Conservation (phyloP, 2,797 vertebrate genomes). For the Hoplostethus atlanticus region DNA sequence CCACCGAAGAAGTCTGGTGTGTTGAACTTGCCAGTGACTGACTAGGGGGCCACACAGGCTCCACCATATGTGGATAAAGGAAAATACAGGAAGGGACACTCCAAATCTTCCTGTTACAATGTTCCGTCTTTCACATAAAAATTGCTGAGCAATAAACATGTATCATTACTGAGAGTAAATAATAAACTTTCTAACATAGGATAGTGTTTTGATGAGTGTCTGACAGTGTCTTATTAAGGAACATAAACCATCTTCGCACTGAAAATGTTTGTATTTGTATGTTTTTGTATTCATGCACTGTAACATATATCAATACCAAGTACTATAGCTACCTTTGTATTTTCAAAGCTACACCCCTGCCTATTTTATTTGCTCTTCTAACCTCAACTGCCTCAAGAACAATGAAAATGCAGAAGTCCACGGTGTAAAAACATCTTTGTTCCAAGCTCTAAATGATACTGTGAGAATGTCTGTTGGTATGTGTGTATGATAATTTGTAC, state of each 20-base stretch:
- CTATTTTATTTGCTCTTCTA: slow-evolving; percentile 58
- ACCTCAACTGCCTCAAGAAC: slow-evolving; percentile 79
- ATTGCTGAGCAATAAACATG: slow-evolving; percentile 21
- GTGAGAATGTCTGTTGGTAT: slow-evolving; percentile 71
- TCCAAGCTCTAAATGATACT: slow-evolving; percentile 75
- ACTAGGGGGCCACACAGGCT: slow-evolving; percentile 23
- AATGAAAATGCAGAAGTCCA: slow-evolving; percentile 64
- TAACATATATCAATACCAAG: slow-evolving; percentile 52
- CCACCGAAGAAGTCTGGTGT: slow-evolving; percentile 20
- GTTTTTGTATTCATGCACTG: slow-evolving; percentile 82
- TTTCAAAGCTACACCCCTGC: slow-evolving; percentile 28
- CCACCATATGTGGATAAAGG: slow-evolving; percentile 9
- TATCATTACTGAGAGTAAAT: slow-evolving; percentile 10
- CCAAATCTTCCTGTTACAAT: slow-evolving; percentile 9
- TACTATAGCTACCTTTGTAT: slow-evolving; percentile 42
- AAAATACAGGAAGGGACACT: slow-evolving; percentile 41
- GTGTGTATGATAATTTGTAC: slow-evolving; percentile 63
- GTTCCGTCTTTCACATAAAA: slow-evolving; percentile 12
- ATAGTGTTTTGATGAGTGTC: slow-evolving; percentile 7
- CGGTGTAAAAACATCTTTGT: slow-evolving; percentile 62
- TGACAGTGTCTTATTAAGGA: slow-evolving; percentile 20
- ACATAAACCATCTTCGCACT: slow-evolving; percentile 74
- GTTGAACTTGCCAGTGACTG: slow-evolving; percentile 31
- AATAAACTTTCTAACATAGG: slow-evolving; percentile 29
- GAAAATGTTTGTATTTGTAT: slow-evolving; percentile 73